These are phyloP conservation scores for Saguinus imperator DNA, from an alignment of 2,113 vertebrate genomes.

Conservation along the genomic window DNA sequence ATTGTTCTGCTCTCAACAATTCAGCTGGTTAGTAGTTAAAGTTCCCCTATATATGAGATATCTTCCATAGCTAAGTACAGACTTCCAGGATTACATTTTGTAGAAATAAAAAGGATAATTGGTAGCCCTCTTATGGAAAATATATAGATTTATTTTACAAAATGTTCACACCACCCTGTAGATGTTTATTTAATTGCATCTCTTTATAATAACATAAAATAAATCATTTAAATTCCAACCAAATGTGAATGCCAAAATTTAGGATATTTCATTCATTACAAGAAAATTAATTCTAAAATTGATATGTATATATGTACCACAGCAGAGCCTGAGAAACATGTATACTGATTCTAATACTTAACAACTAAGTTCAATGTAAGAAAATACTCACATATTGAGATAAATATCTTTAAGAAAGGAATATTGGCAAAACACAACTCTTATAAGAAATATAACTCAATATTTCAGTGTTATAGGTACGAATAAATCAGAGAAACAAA, in stretches of 20 bases:
- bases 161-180: neutral
- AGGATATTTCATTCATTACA: neutral
- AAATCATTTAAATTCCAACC: neutral
- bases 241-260: neutral
- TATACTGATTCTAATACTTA: neutral
- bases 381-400: neutral
- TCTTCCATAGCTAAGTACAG: neutral
- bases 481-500: neutral
- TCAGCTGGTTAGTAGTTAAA: conserved; percentile 8
- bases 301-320: neutral
- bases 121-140: neutral
- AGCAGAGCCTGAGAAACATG: neutral
- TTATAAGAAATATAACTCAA: neutral
- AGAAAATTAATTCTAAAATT: neutral
- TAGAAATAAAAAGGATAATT: neutral
- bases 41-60: neutral
- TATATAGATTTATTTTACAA: neutral
- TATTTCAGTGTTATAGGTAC: neutral
- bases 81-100: neutral
- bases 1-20: neutral
- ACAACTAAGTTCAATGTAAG: neutral
- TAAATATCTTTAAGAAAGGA: neutral
- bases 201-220: neutral
- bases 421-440: neutral
- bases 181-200: neutral